Conservation (phyloP, 2,113 vertebrate genomes). For the Cairina moschata region DNA sequence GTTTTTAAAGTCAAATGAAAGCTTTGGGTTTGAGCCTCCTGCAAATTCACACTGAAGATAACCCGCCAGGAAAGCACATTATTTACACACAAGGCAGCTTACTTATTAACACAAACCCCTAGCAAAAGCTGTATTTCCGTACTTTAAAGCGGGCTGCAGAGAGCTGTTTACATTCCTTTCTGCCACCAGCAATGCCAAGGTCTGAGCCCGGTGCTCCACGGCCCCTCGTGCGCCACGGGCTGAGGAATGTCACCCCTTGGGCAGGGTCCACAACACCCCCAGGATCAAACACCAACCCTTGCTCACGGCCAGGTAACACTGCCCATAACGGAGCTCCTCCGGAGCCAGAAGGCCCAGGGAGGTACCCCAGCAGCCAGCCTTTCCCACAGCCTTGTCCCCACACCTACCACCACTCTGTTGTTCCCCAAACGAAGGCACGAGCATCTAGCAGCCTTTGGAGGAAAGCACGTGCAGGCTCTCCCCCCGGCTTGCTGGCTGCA, state of each 20-base stretch:
- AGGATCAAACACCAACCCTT: neutral
- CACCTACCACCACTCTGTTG: accelerated
- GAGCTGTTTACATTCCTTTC: constrained; percentile 12
- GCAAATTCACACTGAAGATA: neutral
- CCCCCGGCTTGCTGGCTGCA: neutral
- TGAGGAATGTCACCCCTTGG: neutral
- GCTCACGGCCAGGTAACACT: accelerated
- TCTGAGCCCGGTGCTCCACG: neutral
- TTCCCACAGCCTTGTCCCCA: neutral
- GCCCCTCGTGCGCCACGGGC: neutral
- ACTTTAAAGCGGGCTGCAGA: neutral
- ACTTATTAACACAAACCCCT: constrained; percentile 29
- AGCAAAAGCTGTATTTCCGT: neutral
- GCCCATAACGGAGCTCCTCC: neutral
- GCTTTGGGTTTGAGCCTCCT: neutral
- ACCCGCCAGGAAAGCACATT: constrained; percentile 5
- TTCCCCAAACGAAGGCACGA: neutral
- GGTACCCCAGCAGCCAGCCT: neutral
- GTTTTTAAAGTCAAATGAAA: neutral
- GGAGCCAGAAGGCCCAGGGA: neutral
- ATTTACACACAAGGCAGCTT: constrained; percentile 22
- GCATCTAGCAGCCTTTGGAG: neutral
- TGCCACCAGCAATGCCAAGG: neutral
- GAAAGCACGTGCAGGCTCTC: neutral
- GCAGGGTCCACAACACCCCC: neutral